phyloP scores from a whole-genome alignment of 1,140 invertebrate species.

The Phenacoccus solenopsis region DNA sequence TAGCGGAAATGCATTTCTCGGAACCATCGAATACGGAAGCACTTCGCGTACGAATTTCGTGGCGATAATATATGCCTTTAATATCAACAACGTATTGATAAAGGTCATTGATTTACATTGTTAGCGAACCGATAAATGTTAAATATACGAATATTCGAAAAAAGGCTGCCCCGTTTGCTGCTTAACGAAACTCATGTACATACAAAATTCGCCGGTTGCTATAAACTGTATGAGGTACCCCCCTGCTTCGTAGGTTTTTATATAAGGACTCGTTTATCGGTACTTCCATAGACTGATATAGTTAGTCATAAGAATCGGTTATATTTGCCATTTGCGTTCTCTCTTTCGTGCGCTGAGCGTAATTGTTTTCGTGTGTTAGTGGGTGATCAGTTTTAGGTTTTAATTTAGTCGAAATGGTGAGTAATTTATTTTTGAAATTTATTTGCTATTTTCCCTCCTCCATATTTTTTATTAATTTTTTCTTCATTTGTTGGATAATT shows the following conservation, averaged over 20 bases:
- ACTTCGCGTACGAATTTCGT: not conserved
- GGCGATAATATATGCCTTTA: not conserved
- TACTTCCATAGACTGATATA: conserved; percentile 3
- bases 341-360: too few species aligned
- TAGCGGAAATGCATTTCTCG: not conserved
- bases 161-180: too few species aligned
- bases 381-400: not conserved
- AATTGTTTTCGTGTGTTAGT: not conserved
- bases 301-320: not conserved
- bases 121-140: not conserved
- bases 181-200: too few species aligned
- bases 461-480: too few species aligned
- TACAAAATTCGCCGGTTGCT: not conserved
- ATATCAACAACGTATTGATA: not conserved
- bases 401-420: not conserved
- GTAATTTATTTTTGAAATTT: too few species aligned
- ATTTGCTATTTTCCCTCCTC: not conserved
- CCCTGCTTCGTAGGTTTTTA: not conserved
- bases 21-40: not conserved
- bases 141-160: not conserved
- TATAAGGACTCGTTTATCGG: not conserved
- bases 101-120: not conserved
- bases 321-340: too few species aligned
- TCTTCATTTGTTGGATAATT: too few species aligned
- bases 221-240: not conserved